These are phyloP conservation scores for Dromococcyx pavoninus DNA, from an alignment of 2,797 vertebrate genomes.

Conservation along the genomic window DNA sequence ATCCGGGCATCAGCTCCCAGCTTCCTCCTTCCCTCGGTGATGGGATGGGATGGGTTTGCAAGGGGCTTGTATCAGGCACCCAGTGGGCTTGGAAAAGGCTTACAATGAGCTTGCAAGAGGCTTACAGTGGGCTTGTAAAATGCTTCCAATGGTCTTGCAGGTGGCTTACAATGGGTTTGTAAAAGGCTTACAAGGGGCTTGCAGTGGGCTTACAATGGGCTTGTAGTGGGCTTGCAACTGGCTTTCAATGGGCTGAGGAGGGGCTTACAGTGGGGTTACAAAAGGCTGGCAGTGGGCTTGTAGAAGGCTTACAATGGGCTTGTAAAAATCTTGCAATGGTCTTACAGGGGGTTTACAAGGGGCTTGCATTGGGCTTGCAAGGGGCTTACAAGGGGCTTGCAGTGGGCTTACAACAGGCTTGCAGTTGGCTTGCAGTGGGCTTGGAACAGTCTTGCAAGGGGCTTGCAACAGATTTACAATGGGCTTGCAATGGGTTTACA, in stretches of 20 bases:
- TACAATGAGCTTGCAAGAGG: too few species aligned
- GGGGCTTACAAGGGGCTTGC: background rate
- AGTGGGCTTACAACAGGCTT: background rate
- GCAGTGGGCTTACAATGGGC: background rate
- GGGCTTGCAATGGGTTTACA: too few species aligned
- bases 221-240: too few species aligned
- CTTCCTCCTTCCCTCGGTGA: too few species aligned
- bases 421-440: background rate
- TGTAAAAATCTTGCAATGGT: background rate
- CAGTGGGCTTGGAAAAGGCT: background rate
- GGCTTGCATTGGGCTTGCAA: background rate
- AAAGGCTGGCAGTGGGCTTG: background rate
- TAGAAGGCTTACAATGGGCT: background rate
- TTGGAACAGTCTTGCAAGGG: background rate
- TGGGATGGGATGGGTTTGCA: too few species aligned
- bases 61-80: too few species aligned
- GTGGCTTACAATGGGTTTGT: background rate
- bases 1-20: too few species aligned
- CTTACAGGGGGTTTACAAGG: background rate
- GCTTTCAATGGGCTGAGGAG: background rate
- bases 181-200: background rate
- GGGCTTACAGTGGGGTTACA: background rate
- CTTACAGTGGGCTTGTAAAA: background rate
- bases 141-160: background rate
- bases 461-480: rapidly evolving